These are phyloP conservation scores for Ochropacha duplaris DNA, from an alignment of 2,888 invertebrate genomes.

Conservation along the genomic window DNA sequence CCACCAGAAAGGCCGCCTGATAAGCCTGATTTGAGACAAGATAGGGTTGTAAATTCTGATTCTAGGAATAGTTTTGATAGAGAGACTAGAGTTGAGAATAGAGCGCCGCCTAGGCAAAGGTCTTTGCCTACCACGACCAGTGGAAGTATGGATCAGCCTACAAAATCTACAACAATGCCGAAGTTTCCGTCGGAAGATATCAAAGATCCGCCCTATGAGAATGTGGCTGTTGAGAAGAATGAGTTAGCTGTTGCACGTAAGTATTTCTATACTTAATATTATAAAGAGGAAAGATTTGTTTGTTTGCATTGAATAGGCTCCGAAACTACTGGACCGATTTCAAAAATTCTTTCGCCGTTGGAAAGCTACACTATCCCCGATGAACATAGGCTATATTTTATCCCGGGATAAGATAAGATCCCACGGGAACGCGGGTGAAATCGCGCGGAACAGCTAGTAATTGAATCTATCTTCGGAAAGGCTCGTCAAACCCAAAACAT, in stretches of 20 bases:
- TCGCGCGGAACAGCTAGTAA: no score
- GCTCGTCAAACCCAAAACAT: no score
- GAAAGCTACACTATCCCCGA: no score
- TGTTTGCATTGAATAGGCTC: no score
- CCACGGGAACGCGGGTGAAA: no score
- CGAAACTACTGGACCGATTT: no score
- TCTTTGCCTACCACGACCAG: conserved; percentile 67
- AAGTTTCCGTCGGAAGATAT: conserved; percentile 78
- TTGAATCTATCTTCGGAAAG: no score
- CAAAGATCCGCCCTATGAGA: conserved; percentile 73
- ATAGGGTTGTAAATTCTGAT: conserved; percentile 15
- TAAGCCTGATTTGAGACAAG: conserved; percentile 36
- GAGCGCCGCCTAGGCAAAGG: conserved; percentile 70
- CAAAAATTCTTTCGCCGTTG: no score
- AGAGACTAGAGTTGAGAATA: conserved; percentile 48
- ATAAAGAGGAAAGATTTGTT: no score
- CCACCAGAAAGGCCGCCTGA: conserved; percentile 63
- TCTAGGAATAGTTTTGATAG: conserved; percentile 40
- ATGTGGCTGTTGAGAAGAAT: conserved; percentile 66
- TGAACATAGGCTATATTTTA: no score
- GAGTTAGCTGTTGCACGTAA: conserved; percentile 68
- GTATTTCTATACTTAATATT: no score
- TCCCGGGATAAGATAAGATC: no score
- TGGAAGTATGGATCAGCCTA: conserved; percentile 65
- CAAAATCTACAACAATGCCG: conserved; percentile 83